Base-by-base conservation (phyloP, 1,140 invertebrate species). In the Drosophila ambigua region DNA sequence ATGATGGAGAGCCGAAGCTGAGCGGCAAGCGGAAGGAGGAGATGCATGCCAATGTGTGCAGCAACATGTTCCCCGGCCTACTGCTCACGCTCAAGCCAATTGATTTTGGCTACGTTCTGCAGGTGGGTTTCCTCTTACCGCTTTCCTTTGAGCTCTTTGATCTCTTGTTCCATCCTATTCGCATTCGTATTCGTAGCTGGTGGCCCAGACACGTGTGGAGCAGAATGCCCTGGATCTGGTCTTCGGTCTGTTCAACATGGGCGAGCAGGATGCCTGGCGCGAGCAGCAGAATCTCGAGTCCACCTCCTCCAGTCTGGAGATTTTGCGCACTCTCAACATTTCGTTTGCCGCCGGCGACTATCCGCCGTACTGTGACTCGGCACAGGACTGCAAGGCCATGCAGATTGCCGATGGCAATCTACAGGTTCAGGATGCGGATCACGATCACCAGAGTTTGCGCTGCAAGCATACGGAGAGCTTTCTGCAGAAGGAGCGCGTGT, bases 1-100 rank as follows among this genome's bases (percentile, higher is more conserved):
- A 52, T 6, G 81, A 67, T 4, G 48, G 23, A 24, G 84, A 85
- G 35, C 77, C 72, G 6, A 82, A 77, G 46, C 4, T 88, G 9
- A 62, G 79, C 9, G 76, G 78, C 43, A 90, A 85, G 46, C 62
- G 75, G 15, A 88, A 91, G 58, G 80, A 81, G 65, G 74, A 89
- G 59, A 82, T 80, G 62, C 85, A 81, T 48, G 82, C 87, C 41
- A 90, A 92, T 72, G 89, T 93, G 13, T 93, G 92, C 65, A 93
- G 92, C 51, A 95, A 94, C 60, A 94, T 94, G 64, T 94, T 93
- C 74, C 93, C 94, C 3, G 92, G 92, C 23, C 91, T 94, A 57
- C 68, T 94, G 13, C 92, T 94, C 77, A 92, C 93, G 0, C 71
- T 93, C 15, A 93, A 93, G 61, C 92, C 93, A 53, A 92, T 95